Evolutionary conservation across 1,140 invertebrate genomes (phyloP), one percentile per base, ranked within the genome.

Genomic region (Pseudomyrmex sp.): DNA sequence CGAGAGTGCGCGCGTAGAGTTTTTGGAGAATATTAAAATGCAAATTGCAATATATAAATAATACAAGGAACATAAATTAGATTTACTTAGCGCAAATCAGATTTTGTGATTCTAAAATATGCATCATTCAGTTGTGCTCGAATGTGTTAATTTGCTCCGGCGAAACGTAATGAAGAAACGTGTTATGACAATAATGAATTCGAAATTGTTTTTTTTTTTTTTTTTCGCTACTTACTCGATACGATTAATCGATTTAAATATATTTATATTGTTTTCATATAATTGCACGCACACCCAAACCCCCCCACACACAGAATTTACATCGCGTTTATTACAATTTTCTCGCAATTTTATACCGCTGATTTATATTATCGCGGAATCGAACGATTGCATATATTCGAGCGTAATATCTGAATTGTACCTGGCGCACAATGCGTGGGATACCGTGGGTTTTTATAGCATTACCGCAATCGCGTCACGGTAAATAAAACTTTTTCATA

Each of bases 401-500:
- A 44, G 44, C 20, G n/a, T 59, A 59, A 72, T 59, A 70, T 79
- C 56, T 26, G 52, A 79, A 79, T 79, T 59, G 35, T 58, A 59
- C 44, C 50, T 70, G 35, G 35, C 35, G 10, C 44, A 20, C 20
- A 18, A 44, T 26, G 10, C 20, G 52, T 20, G 75, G 18, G 46
- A 65, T 52, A 15, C 44, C 35, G 18, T 18, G 18, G 35, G 52
- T 20, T 79, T 79, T 79, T 70, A 70, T 79, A 58, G 70, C 52
- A 79, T 79, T 79, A 70, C 46, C 23, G 73, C 18, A 20, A 79
- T 79, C 52, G 10, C 20, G 26, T 79, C 76, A 70, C 20, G 15
- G 44, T 59, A 70, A 79, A 70, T 58, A 70, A 79, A 59, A 59
- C 44, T 79, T 79, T 79, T 58, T 70, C 35, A 69, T 18, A 59